Percentiles rank a stretch among this genome's conserved stretches.
Conservation (phyloP, 2,888 invertebrate genomes). For the Gryllus longicercus region DNA sequence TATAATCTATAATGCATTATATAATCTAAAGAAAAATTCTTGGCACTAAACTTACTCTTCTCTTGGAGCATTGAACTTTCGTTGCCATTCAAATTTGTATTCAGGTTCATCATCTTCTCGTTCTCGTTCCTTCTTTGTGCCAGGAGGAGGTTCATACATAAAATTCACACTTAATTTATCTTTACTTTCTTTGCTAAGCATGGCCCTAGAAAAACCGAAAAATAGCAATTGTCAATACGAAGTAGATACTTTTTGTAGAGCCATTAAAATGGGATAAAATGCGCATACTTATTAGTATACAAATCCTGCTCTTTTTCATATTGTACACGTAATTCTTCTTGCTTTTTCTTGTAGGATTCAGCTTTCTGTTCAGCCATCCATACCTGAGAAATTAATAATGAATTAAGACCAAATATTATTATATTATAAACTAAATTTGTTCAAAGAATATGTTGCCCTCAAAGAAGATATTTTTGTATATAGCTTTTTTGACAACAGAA, state of each 20-base stretch:
- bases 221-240: background rate
- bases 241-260: background rate
- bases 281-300: slow-evolving; percentile 83
- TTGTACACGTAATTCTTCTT: slow-evolving; percentile 92
- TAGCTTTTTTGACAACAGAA: no score
- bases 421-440: no score
- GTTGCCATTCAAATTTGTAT: slow-evolving; percentile 99
- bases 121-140: slow-evolving; percentile 87
- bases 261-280: slow-evolving; percentile 23
- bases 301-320: slow-evolving; percentile 99
- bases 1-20: no score
- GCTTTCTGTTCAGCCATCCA: slow-evolving; percentile 99
- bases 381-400: slow-evolving; percentile 58
- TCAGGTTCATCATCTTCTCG: slow-evolving; percentile 92
- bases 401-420: no score
- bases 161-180: slow-evolving; percentile 97
- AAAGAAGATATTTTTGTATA: no score
- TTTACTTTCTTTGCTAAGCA: slow-evolving; percentile 97
- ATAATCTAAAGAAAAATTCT: no score
- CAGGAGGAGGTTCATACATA: slow-evolving; percentile 99
- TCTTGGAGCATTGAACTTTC: slow-evolving; percentile 97
- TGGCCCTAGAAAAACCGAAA: slow-evolving; percentile 61
- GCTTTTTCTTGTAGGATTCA: slow-evolving; percentile 94
- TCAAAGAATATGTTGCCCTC: no score
- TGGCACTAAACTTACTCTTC: slow-evolving; percentile 61